Evolutionary conservation across 2,113 vertebrate species (phyloP), one percentile per base, ranked within the genome.

Genomic region (Epinephelus fuscoguttatus): DNA sequence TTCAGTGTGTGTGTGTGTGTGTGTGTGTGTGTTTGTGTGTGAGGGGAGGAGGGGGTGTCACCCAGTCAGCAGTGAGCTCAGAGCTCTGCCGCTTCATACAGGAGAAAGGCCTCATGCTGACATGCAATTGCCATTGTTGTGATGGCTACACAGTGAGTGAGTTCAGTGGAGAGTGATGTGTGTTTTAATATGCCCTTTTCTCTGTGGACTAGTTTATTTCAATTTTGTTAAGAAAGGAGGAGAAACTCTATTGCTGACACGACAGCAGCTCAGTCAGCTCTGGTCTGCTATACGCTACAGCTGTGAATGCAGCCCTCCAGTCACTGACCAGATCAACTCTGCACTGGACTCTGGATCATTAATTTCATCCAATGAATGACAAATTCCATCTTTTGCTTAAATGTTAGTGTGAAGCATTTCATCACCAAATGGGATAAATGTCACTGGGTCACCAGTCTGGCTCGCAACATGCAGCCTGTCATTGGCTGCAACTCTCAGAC

Each of bases 111-210:
- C 85, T 82, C 84, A 47, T 90, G 87, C 85, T 85, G 83, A 85
- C 80, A 80, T 59, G 75, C 80, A 60, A 2, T 88, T 82, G 81
- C 81, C 33, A 60, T 88, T 86, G 82, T 90, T 88, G 83, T 86
- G 69, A 82, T 86, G 77, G 86, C 73, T 19, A 74, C 78, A 68
- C 75, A 84, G 66, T 47, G 71, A 84, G 70, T 71, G 78, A 47
- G 50, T 83, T 84, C 37, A 71, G 37, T 80, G 77, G 60, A 86
- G 70, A 73, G 21, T 15, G 0, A 12, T 52, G 50, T 68, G 74
- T 50, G 10, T 75, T 80, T 67, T 74, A 72, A 80, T 52, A 0
- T n/a, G 25, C 47, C 66, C 33, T 55, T 4, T 6, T 75, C 27
- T 69, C 47, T 42, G 47, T 3, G 12, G 71, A 57, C 9, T 21